Evolutionary conservation across 35 echinoderm and acorn worm species (phyloP).

Genomic region (Ptychodera flava): DNA sequence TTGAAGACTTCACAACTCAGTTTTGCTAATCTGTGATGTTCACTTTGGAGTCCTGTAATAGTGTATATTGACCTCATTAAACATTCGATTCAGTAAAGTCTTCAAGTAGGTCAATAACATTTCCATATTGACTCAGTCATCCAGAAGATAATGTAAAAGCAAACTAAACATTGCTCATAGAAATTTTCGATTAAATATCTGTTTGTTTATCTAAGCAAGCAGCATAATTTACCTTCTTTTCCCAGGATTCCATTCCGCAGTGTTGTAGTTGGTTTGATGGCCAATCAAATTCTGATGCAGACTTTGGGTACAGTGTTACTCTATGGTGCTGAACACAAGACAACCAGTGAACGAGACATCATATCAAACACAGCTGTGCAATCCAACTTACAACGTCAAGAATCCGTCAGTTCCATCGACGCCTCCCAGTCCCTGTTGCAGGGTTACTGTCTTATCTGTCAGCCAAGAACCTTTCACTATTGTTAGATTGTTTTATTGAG

Average conservation of each 20-base stretch:
- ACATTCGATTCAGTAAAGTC: no score
- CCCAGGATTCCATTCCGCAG: slow-evolving; percentile 77
- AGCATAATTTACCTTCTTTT: slow-evolving; percentile 18
- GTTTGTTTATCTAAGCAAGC: no score
- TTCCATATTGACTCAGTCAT: no score
- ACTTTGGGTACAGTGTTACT: slow-evolving; percentile 91
- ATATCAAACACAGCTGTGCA: slow-evolving; percentile 53
- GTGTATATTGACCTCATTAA: no score
- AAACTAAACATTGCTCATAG: no score
- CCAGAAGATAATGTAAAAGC: no score
- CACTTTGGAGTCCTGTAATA: no score
- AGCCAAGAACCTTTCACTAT: slow-evolving; percentile 72
- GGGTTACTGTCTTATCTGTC: slow-evolving; percentile 87
- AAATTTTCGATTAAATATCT: no score
- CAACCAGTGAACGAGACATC: slow-evolving; percentile 51
- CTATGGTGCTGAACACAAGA: slow-evolving; percentile 73
- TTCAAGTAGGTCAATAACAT: no score
- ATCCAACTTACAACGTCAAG: slow-evolving; percentile 34
- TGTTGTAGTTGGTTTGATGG: slow-evolving; percentile 85
- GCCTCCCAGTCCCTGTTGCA: slow-evolving; percentile 40
- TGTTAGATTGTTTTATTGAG: slow-evolving; percentile 95
- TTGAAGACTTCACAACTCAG: no score
- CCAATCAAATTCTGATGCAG: slow-evolving; percentile 89
- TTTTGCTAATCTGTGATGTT: no score
- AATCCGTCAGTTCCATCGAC: slow-evolving; percentile 7